Percentiles rank a stretch among this genome's conserved stretches.
These are phyloP conservation scores for Drosophila navojoa DNA, from an alignment of 1,140 invertebrate genomes.

Conservation along the genomic window DNA sequence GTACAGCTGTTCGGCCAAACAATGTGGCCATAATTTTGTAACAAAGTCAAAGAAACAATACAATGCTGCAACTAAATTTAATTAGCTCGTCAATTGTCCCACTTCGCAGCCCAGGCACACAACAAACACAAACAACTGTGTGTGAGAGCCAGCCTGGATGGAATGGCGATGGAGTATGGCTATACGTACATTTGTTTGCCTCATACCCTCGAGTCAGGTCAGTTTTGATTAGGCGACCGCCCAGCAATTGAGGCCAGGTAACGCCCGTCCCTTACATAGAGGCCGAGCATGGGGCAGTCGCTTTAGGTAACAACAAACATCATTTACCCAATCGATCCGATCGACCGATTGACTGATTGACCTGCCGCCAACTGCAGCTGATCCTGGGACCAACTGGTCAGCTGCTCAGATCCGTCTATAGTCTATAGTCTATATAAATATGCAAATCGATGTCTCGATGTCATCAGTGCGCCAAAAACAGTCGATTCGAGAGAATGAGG, in stretches of 20 bases:
- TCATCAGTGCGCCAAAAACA: conserved; percentile 11
- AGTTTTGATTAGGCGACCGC: conserved; percentile 23
- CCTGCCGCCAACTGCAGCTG: conserved; percentile 5
- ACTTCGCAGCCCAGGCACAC: not conserved
- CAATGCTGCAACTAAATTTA: conserved; percentile 59
- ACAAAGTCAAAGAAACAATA: conserved; percentile 35
- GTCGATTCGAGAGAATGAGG: conserved; percentile 6
- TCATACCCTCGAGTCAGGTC: conserved; percentile 10
- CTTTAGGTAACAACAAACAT: not conserved
- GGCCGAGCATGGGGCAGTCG: not conserved
- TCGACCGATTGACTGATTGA: not conserved
- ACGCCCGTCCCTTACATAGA: not conserved
- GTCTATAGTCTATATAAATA: conserved; percentile 25
- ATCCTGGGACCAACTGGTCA: not conserved
- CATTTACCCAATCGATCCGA: not conserved
- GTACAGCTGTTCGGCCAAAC: conserved; percentile 28
- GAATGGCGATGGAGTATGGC: too few species aligned
- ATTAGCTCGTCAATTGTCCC: conserved; percentile 76
- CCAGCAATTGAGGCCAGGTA: conserved; percentile 12
- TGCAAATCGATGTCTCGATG: not conserved
- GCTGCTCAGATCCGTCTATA: not conserved
- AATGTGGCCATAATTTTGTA: conserved; percentile 73
- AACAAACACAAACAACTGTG: not conserved
- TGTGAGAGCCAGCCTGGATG: too few species aligned
- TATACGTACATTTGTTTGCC: too few species aligned